These are phyloP conservation scores for Drosophila testacea DNA, from an alignment of 2,888 invertebrate genomes.

Conservation along the genomic window DNA sequence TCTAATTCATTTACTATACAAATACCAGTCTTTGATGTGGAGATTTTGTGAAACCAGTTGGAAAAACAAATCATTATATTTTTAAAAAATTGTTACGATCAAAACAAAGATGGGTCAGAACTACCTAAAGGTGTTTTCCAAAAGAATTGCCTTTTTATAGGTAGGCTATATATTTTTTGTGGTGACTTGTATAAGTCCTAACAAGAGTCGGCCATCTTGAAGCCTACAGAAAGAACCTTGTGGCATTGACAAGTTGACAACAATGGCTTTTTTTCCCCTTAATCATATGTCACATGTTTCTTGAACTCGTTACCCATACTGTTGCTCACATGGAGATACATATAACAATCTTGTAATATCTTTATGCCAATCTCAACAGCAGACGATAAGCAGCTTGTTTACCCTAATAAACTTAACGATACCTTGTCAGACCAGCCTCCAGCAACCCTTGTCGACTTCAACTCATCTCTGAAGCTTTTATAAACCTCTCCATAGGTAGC, in stretches of 20 bases:
- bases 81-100: too few relatives aligned
- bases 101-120: too few relatives aligned
- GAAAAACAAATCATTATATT: too few relatives aligned
- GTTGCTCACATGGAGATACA: slow-evolving; percentile 6
- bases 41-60: too few relatives aligned
- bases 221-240: neutral
- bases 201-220: slow-evolving; percentile 21
- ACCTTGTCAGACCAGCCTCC: slow-evolving; percentile 26
- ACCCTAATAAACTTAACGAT: slow-evolving; percentile 51
- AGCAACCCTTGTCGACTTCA: slow-evolving; percentile 12
- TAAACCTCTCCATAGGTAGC: slow-evolving; percentile 48
- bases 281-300: slow-evolving; percentile 22
- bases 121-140: neutral
- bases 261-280: slow-evolving; percentile 10
- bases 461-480: slow-evolving; percentile 28
- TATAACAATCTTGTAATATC: slow-evolving; percentile 54
- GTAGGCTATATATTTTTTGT: neutral
- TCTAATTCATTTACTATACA: too few relatives aligned
- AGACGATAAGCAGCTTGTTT: slow-evolving; percentile 55
- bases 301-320: slow-evolving; percentile 1
- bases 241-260: slow-evolving; percentile 17
- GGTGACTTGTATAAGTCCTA: slow-evolving; percentile 1
- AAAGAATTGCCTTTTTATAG: neutral
- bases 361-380: slow-evolving; percentile 54
- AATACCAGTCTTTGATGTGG: too few relatives aligned